phyloP scores from a whole-genome alignment of 2,888 invertebrate genomes.

The Nomada fabriciana region DNA sequence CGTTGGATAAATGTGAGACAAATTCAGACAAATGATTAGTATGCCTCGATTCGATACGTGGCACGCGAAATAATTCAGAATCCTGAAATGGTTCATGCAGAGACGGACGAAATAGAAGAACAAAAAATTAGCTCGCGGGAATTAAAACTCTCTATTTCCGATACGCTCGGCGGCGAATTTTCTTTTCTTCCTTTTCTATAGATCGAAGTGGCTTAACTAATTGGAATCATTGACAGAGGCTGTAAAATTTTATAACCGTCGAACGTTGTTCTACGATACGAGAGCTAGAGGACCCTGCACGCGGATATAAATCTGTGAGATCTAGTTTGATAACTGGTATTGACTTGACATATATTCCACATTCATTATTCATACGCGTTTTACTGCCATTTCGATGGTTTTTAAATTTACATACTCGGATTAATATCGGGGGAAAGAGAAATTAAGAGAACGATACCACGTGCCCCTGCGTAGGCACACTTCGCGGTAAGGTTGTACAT shows the following conservation, averaged over 20 bases:
- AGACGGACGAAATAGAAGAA: not conserved
- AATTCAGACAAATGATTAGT: constrained; percentile 1
- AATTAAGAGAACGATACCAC: too few relatives aligned
- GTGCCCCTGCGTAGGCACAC: too few relatives aligned
- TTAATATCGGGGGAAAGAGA: too few relatives aligned
- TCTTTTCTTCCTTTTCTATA: not conserved
- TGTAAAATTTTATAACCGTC: not conserved
- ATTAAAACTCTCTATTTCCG: constrained; percentile 6
- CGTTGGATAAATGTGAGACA: constrained; percentile 5
- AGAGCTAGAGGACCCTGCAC: not conserved
- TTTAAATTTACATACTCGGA: too few relatives aligned
- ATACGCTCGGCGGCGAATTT: not conserved
- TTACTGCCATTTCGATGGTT: too few relatives aligned
- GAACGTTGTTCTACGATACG: not conserved
- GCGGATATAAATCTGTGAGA: not conserved
- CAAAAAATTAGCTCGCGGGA: not conserved
- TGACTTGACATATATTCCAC: not conserved
- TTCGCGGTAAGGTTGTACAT: too few relatives aligned
- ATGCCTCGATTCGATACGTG: not conserved
- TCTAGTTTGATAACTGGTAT: not conserved
- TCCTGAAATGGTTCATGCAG: not conserved
- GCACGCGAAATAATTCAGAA: not conserved
- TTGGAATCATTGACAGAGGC: not conserved
- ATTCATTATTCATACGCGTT: too few relatives aligned
- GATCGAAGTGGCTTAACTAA: not conserved